Evolutionary conservation across 23 tunicate species (phyloP).

Genomic region (Styela plicata): DNA sequence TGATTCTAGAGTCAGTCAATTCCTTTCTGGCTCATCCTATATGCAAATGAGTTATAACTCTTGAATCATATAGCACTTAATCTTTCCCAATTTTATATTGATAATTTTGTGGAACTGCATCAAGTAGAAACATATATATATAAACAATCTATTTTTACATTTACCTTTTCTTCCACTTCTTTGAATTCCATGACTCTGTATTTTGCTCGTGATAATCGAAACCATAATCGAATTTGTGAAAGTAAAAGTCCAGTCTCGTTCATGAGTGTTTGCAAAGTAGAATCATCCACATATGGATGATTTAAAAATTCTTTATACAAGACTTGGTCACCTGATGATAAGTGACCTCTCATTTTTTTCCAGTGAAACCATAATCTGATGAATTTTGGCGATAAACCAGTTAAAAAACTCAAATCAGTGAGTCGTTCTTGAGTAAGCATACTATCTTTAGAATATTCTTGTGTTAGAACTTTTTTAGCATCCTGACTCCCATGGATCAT

Average conservation of each 20-base stretch:
- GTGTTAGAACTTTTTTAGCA: neutral
- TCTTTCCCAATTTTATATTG: too few relatives aligned
- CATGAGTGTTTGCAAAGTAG: neutral
- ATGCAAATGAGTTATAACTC: too few relatives aligned
- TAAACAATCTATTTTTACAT: too few relatives aligned
- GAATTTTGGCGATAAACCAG: neutral
- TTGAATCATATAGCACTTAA: too few relatives aligned
- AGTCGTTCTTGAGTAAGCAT: neutral
- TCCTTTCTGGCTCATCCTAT: too few relatives aligned
- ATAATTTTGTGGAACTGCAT: too few relatives aligned
- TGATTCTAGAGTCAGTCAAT: too few relatives aligned
- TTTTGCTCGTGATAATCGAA: constrained; percentile 5
- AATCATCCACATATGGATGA: neutral
- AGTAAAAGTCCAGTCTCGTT: neutral
- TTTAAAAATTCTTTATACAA: neutral
- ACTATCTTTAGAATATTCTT: neutral
- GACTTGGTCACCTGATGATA: neutral
- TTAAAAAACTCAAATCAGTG: neutral
- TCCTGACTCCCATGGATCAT: neutral
- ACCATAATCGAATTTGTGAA: neutral
- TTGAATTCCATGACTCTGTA: neutral
- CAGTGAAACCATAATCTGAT: neutral
- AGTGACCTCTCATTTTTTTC: neutral
- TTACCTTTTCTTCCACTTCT: constrained; percentile 16
- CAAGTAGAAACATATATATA: too few relatives aligned